phyloP scores from a whole-genome alignment of 2,797 vertebrate species.

The Poliocrania exsul region DNA sequence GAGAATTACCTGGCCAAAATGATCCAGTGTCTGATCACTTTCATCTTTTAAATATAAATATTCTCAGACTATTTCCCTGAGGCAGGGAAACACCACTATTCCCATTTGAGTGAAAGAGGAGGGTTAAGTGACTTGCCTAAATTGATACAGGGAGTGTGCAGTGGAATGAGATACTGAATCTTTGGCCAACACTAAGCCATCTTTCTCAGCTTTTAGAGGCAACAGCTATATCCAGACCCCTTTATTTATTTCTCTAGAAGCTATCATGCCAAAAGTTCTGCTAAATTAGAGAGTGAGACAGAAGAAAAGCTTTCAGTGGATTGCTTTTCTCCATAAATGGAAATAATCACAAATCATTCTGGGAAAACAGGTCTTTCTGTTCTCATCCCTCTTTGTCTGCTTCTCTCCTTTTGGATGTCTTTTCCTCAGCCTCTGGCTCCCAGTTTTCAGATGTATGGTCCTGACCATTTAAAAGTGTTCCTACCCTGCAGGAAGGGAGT shows the following conservation, averaged over 20 bases:
- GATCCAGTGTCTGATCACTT: neutral
- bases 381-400: constrained; percentile 44
- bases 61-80: neutral
- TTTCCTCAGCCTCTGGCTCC: constrained; percentile 39
- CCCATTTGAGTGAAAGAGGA: neutral
- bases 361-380: constrained; percentile 69
- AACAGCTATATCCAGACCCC: constrained; percentile 22
- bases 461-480: constrained; percentile 53
- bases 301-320: constrained; percentile 63
- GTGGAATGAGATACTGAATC: neutral
- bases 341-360: constrained; percentile 66
- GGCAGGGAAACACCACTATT: neutral
- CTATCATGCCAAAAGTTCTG: constrained; percentile 47
- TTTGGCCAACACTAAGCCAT: neutral
- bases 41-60: neutral
- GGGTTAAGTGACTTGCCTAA: neutral
- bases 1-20: neutral
- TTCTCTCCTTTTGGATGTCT: constrained; percentile 44
- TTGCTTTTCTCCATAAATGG: constrained; percentile 68
- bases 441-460: constrained; percentile 47
- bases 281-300: constrained; percentile 57
- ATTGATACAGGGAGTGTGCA: neutral
- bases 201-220: constrained; percentile 21
- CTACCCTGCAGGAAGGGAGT: constrained; percentile 46
- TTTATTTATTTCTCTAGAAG: constrained; percentile 61